These are phyloP conservation scores for Clarias macrocephalus DNA, from an alignment of 2,113 vertebrate species.

Conservation along the genomic window DNA sequence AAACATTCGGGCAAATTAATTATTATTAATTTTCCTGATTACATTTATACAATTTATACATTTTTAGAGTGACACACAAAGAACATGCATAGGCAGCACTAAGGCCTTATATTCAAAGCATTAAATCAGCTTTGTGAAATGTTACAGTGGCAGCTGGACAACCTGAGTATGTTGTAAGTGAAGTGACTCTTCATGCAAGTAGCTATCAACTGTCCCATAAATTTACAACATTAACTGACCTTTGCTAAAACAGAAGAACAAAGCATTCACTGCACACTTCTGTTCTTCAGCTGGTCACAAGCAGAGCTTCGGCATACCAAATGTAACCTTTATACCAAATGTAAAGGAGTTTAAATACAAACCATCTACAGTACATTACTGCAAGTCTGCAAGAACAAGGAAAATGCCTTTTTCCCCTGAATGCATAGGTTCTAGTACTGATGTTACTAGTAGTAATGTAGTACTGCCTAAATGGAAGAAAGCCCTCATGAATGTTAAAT, in stretches of 20 bases:
- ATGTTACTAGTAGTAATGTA: neutral
- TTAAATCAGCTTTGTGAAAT: constrained; percentile 39
- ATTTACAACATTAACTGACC: constrained; percentile 27
- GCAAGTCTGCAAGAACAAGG: neutral
- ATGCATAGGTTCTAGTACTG: neutral
- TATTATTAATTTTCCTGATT: neutral
- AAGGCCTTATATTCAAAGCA: neutral
- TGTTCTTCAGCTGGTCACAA: constrained; percentile 6
- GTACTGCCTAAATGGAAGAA: neutral
- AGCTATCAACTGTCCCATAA: constrained; percentile 33
- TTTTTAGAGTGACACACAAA: neutral
- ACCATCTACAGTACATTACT: neutral
- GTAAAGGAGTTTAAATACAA: constrained; percentile 8
- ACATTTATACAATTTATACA: neutral
- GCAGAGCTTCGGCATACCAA: constrained; percentile 25
- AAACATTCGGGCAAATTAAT: neutral
- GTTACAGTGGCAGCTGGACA: constrained; percentile 32
- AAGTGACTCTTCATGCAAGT: constrained; percentile 11
- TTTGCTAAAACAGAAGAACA: constrained; percentile 36
- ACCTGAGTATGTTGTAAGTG: constrained; percentile 21
- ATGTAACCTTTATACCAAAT: constrained; percentile 31
- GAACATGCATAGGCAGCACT: neutral
- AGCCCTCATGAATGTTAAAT: neutral
- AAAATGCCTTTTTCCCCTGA: neutral
- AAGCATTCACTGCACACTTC: constrained; percentile 31